Evolutionary conservation across 2,888 invertebrate species (phyloP).

Genomic region (Bellardia bayeri): DNA sequence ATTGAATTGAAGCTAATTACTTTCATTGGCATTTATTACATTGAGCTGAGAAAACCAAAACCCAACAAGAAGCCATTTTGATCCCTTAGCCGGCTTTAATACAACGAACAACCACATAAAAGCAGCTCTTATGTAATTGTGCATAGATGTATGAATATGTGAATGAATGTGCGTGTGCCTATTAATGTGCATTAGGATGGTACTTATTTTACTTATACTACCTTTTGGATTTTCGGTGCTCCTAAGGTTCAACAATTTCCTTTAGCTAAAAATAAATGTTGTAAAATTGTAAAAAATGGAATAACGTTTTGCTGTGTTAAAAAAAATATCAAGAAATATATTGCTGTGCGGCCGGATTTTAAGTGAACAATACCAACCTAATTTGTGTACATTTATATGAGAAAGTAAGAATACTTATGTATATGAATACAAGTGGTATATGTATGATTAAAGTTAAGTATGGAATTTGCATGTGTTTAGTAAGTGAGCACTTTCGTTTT

Average conservation of each 20-base stretch:
- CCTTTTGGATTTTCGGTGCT: too few relatives aligned
- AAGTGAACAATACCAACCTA: too few relatives aligned
- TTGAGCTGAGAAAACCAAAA: conserved; percentile 45
- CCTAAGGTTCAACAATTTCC: too few relatives aligned
- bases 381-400: background rate
- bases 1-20: conserved; percentile 69
- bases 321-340: too few relatives aligned
- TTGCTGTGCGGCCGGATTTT: too few relatives aligned
- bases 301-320: too few relatives aligned
- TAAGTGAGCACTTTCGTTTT: background rate
- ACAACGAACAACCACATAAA: conserved; percentile 39
- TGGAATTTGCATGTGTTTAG: background rate
- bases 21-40: conserved; percentile 69
- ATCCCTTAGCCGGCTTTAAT: conserved; percentile 23
- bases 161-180: background rate
- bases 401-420: background rate
- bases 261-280: too few relatives aligned
- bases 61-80: conserved; percentile 52
- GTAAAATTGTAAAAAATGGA: too few relatives aligned
- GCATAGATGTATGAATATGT: background rate
- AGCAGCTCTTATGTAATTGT: background rate
- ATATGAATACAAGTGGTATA: background rate
- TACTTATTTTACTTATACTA: too few relatives aligned
- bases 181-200: background rate
- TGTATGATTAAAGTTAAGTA: background rate